These are phyloP conservation scores for Sialia sialis DNA, from an alignment of 2,113 vertebrate species.

Conservation along the genomic window DNA sequence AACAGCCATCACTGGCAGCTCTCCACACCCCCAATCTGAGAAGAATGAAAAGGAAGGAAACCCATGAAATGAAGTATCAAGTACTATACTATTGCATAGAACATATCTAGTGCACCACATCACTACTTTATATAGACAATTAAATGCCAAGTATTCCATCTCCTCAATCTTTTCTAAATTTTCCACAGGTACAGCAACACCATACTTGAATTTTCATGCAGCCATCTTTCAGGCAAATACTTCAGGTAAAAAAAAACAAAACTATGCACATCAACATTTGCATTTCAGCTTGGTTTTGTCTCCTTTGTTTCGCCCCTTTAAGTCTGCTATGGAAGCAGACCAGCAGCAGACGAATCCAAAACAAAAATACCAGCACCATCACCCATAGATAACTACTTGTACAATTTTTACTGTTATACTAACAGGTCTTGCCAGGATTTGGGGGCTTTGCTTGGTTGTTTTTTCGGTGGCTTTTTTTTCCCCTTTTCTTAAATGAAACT, in stretches of 20 bases:
- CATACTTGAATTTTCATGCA: not conserved
- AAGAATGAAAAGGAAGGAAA: not conserved
- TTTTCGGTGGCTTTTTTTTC: not conserved
- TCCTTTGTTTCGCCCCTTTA: not conserved
- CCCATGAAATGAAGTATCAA: not conserved
- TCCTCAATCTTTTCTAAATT: not conserved
- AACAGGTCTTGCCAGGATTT: not conserved
- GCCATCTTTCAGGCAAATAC: not conserved
- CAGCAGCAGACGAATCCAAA: not conserved
- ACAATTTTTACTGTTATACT: not conserved
- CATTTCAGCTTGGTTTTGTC: not conserved
- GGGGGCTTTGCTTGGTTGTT: not conserved
- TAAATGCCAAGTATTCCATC: not conserved
- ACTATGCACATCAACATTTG: not conserved
- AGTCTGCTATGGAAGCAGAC: not conserved
- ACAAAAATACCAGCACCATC: not conserved
- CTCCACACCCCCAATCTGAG: not conserved
- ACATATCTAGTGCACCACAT: not conserved
- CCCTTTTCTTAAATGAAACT: not conserved
- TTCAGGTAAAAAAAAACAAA: not conserved
- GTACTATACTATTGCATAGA: not conserved
- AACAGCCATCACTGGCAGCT: rapidly evolving
- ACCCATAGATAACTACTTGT: not conserved
- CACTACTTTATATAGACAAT: not conserved
- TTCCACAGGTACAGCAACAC: not conserved